These are phyloP conservation scores for Indri indri DNA, from an alignment of 2,113 vertebrate genomes.

Conservation along the genomic window DNA sequence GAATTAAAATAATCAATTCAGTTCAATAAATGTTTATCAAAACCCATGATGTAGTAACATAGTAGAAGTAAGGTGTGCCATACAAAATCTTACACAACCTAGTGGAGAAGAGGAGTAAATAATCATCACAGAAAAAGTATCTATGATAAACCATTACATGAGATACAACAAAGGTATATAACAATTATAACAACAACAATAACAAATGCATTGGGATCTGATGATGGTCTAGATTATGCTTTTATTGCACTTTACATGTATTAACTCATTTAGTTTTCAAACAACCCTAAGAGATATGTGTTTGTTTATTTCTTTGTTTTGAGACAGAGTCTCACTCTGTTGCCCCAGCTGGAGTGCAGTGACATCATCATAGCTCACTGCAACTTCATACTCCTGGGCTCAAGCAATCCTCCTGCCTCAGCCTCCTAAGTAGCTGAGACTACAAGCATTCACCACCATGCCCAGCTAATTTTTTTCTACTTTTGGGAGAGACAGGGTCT, in stretches of 20 bases:
- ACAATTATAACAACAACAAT: background rate
- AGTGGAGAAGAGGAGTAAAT: background rate
- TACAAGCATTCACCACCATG: too few relatives aligned
- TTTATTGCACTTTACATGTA: background rate
- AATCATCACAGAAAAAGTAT: background rate
- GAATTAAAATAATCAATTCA: background rate
- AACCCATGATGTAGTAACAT: background rate
- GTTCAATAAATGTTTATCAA: background rate
- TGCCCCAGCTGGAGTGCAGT: too few relatives aligned
- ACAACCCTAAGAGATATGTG: background rate
- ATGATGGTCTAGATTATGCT: background rate
- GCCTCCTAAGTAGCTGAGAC: too few relatives aligned
- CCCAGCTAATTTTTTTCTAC: too few relatives aligned
- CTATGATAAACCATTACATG: background rate
- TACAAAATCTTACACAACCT: background rate
- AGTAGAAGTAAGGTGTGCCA: background rate
- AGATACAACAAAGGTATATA: background rate
- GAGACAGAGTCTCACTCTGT: too few relatives aligned
- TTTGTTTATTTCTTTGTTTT: too few relatives aligned
- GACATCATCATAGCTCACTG: too few relatives aligned
- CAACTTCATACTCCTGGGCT: too few relatives aligned
- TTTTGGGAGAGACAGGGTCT: too few relatives aligned
- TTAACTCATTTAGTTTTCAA: conserved; percentile 31
- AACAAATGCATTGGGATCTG: background rate
- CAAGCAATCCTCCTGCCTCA: too few relatives aligned